Evolutionary conservation across 2,888 invertebrate genomes (phyloP).

Genomic region (Lepidonotus clava): DNA sequence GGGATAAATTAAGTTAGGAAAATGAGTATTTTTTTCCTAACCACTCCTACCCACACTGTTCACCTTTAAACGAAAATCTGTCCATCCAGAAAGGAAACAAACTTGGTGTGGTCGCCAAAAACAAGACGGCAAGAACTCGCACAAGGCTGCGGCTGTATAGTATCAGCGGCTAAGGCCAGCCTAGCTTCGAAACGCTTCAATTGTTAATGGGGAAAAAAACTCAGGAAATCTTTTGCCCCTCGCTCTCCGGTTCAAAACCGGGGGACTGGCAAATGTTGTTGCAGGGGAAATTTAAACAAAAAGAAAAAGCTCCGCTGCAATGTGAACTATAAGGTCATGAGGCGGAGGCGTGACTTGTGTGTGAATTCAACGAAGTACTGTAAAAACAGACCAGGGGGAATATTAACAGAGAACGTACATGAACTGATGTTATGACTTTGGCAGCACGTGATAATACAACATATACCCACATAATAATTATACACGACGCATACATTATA

Average conservation of each 20-base stretch:
- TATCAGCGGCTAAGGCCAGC: neutral
- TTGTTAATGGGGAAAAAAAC: neutral
- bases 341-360: neutral
- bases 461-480: neutral
- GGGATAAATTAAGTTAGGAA: neutral
- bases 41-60: neutral
- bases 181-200: neutral
- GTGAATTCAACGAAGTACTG: neutral
- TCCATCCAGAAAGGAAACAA: neutral
- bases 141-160: neutral
- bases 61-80: neutral
- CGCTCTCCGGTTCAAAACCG: neutral
- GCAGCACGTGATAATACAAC: conserved; percentile 14
- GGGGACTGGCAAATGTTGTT: neutral
- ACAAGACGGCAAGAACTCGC: neutral
- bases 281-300: neutral
- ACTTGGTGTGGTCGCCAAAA: neutral
- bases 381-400: neutral
- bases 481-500: neutral
- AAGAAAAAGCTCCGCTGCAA: too few species aligned
- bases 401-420: neutral
- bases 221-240: neutral
- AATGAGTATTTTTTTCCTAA: neutral
- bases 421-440: neutral
- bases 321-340: too few species aligned